Percentiles rank a stretch among this genome's conserved stretches.
Evolutionary conservation across 2,888 invertebrate species (phyloP).

Genomic region (Euzetes globulus): DNA sequence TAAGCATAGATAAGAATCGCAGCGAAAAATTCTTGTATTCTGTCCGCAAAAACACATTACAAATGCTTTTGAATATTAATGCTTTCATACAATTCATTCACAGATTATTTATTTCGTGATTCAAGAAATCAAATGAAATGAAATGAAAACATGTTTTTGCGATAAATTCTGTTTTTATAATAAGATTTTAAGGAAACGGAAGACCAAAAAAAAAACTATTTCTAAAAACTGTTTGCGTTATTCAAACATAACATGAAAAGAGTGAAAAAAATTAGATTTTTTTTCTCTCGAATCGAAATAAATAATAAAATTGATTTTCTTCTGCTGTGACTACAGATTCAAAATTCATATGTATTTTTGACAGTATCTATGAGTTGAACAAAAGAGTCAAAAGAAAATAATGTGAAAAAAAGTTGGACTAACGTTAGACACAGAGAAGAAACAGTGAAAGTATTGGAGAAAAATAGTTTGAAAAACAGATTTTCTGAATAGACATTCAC

Average conservation of each 20-base stretch:
- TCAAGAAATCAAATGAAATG: neutral
- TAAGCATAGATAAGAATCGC: neutral
- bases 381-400: neutral
- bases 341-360: conserved; percentile 23
- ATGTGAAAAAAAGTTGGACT: neutral
- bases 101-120: neutral
- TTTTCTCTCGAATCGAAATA: neutral
- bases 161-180: neutral
- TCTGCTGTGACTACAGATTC: too few relatives aligned
- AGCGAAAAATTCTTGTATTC: neutral
- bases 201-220: too few relatives aligned
- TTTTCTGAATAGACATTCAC: conserved; percentile 11
- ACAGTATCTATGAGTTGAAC: conserved; percentile 27
- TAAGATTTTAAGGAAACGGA: neutral
- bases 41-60: neutral
- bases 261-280: too few relatives aligned
- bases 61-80: neutral
- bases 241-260: too few relatives aligned
- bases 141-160: too few relatives aligned
- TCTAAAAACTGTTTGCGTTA: too few relatives aligned
- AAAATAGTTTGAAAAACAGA: neutral
- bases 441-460: neutral
- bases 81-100: neutral
- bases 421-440: neutral
- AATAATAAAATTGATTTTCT: neutral